Evolutionary conservation across 64 coral and sea anemone genomes (phyloP).

Genomic region (Astreopora myriophthalma): DNA sequence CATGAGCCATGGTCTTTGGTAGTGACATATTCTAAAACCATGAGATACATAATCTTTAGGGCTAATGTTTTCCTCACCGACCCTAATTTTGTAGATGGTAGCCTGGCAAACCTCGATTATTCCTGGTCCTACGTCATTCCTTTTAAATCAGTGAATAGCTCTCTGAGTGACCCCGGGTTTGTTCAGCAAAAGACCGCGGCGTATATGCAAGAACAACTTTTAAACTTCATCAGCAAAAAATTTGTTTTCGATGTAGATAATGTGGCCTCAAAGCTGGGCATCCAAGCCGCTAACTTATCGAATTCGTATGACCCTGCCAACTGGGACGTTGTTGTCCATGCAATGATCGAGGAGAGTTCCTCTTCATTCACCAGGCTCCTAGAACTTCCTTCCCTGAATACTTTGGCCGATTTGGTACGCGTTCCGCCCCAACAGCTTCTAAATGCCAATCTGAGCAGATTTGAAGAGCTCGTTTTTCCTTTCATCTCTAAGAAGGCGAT

Average conservation of each 20-base stretch:
- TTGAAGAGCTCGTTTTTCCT: constrained; percentile 29
- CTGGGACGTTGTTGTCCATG: constrained; percentile 55
- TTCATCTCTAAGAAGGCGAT: constrained; percentile 42
- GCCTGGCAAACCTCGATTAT: not conserved
- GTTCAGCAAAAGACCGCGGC: not conserved
- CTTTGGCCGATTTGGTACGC: constrained; percentile 31
- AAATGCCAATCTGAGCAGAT: constrained; percentile 16
- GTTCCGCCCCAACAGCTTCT: not conserved
- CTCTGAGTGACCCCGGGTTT: fast-evolving
- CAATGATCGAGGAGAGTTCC: not conserved
- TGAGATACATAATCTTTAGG: too few relatives aligned
- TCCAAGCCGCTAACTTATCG: constrained; percentile 23
- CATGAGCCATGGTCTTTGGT: not conserved
- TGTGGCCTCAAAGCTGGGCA: constrained; percentile 42
- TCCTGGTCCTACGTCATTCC: not conserved
- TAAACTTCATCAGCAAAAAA: constrained; percentile 25
- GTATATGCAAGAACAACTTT: constrained; percentile 22
- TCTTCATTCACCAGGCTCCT: not conserved
- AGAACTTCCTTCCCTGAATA: constrained; percentile 1
- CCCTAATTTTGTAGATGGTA: too few relatives aligned
- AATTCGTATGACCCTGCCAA: constrained; percentile 54
- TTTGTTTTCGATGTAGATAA: constrained; percentile 44
- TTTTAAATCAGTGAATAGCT: not conserved
- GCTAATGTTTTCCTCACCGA: too few relatives aligned
- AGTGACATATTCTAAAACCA: not conserved